Evolutionary conservation across 2,113 vertebrate genomes (phyloP).

Genomic region (Microcebus tavaratra): DNA sequence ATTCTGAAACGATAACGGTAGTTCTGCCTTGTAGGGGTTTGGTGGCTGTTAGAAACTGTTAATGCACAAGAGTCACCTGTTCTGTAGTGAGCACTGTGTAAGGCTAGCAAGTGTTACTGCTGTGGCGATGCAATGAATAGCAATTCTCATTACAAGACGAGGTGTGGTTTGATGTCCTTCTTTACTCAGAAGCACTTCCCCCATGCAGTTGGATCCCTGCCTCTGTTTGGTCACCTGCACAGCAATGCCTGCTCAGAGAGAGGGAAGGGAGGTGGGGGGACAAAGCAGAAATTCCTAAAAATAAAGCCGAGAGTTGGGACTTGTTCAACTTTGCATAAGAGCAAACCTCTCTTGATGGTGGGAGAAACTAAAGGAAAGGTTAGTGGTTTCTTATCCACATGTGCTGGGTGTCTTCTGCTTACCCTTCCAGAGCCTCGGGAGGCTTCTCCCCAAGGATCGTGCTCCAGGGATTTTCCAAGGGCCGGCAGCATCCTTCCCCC

Average conservation of each 20-base stretch:
- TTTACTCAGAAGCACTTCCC: fast-evolving
- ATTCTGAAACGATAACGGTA: not conserved
- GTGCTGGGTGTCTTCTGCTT: not conserved
- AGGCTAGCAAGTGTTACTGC: not conserved
- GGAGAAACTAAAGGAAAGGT: not conserved
- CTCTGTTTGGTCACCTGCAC: not conserved
- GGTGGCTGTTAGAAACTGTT: fast-evolving
- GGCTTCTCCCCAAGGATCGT: too few species aligned
- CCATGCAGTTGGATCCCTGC: not conserved
- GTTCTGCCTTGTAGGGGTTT: fast-evolving
- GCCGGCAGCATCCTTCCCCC: not conserved
- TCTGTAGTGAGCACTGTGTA: fast-evolving
- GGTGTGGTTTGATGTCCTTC: not conserved
- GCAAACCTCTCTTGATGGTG: not conserved
- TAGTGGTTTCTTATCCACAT: not conserved
- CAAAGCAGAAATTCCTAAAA: not conserved
- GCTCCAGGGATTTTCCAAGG: not conserved
- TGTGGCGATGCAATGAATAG: not conserved
- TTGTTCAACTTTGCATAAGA: not conserved
- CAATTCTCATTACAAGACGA: not conserved
- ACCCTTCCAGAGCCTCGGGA: not conserved
- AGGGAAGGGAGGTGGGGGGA: not conserved
- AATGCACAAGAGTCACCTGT: not conserved
- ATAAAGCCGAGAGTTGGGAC: not conserved
- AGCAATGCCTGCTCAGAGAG: not conserved